Evolutionary conservation across 1,140 invertebrate genomes (phyloP).

Genomic region (Ceratosolen solmsi): DNA sequence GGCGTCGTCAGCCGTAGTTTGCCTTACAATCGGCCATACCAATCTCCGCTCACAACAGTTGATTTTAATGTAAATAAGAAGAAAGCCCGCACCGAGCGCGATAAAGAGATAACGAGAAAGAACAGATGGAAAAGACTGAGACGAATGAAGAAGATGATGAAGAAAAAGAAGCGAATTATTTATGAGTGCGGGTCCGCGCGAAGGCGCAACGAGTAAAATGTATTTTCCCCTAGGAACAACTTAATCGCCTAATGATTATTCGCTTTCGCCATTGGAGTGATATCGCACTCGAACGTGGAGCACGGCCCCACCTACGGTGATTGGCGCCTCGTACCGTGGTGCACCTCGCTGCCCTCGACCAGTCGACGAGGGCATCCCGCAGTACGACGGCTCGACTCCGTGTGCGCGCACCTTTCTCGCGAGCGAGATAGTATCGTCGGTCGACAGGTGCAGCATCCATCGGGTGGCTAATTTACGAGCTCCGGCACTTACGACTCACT

Average conservation of each 20-base stretch:
- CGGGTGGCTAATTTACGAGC: neutral
- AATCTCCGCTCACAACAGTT: neutral
- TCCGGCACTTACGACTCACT: no score
- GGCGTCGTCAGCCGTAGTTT: no score
- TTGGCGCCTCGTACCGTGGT: neutral
- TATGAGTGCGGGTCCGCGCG: neutral
- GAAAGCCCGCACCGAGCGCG: neutral
- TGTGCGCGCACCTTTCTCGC: constrained; percentile 33
- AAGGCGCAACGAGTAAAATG: neutral
- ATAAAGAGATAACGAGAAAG: no score
- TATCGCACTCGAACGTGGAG: neutral
- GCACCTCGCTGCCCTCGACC: constrained; percentile 13
- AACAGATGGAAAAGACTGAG: neutral
- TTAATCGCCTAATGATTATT: neutral
- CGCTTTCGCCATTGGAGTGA: constrained; percentile 15
- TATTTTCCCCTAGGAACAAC: neutral
- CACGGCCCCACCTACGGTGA: neutral
- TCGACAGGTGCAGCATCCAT: neutral
- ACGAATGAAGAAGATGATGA: no score
- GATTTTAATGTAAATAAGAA: constrained; percentile 1
- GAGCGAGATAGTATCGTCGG: neutral
- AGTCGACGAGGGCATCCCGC: neutral
- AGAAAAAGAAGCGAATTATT: neutral
- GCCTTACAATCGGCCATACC: no score
- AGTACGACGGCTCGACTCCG: constrained; percentile 60